Base-by-base conservation (phyloP, 2,888 invertebrate species). In the Sialis lutaria region DNA sequence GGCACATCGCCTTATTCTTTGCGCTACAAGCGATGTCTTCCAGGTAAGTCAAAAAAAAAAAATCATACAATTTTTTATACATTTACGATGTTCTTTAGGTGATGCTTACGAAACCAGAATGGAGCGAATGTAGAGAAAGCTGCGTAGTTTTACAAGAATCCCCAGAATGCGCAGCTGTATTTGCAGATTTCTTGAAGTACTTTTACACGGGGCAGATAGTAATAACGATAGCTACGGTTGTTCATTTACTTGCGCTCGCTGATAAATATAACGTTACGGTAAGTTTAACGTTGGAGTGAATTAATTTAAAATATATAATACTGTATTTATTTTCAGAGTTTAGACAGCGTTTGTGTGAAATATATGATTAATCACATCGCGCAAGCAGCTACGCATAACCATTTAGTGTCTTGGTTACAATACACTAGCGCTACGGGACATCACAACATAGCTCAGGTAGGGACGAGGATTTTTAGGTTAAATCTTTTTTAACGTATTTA, bases 221-320 rank as follows among this genome's bases (percentile, higher is more conserved):
- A 56, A 83, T 95, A 58, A 86, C 85, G 6, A 79, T 89, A 54
- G 74, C 77, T 46, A 82, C 83, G 50, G 92, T 90, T 44, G 75
- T 93, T 67, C 88, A 92, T 6, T 79, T 93, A 54, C 70, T 95
- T 46, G 85, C 85, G 7, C 68, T 95, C 48, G 92, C 91, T 39
- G 95, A 95, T 65, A 95, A 95, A 67, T 95, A 95, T 65, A 90
- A 92, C 68, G 88, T 95, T 9, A 83, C 80, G 73, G 83, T 82
- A 63, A 60, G 10, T 22, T 7, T 2, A 22, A 35, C 30, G n/a
- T 44, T 13, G 7, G 5, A 35, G 4, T 35, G 10, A 35, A 30
- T 30, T n/a, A 30, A 31, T 5, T 0, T 13, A 41, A 22, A 5
- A 22, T 33, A 46, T 47, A 30, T 42, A 13, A 40, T 50, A 34